phyloP scores from a whole-genome alignment of 2,113 vertebrate species.

The Pungitius pungitius region DNA sequence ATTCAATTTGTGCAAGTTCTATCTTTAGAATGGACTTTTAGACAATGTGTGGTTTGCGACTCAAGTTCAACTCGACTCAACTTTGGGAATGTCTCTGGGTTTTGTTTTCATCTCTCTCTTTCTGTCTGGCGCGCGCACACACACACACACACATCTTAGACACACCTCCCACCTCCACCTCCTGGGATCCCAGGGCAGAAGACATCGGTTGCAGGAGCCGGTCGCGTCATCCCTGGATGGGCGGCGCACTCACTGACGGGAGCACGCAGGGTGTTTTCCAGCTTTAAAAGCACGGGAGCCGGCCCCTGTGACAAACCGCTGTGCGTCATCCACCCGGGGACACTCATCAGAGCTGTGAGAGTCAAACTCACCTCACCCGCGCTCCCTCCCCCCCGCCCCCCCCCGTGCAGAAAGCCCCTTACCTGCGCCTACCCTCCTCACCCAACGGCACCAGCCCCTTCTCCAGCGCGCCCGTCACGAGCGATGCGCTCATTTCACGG shows the following conservation, averaged over 20 bases:
- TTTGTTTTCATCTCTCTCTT: neutral
- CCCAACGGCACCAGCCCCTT: neutral
- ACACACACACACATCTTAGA: neutral
- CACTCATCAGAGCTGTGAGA: conserved; percentile 61
- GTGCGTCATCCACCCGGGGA: conserved; percentile 87
- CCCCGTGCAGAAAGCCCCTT: neutral
- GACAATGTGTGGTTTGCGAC: neutral
- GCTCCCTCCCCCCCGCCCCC: conserved; percentile 7
- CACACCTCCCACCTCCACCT: conserved; percentile 45
- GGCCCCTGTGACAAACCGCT: conserved; percentile 79
- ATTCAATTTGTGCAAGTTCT: neutral
- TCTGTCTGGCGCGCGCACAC: neutral
- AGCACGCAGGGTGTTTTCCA: conserved; percentile 89
- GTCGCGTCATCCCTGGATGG: conserved; percentile 85
- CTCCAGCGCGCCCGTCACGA: conserved; percentile 19
- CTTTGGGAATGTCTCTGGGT: neutral
- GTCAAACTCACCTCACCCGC: conserved; percentile 56
- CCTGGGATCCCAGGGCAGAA: conserved; percentile 71
- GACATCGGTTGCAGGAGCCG: conserved; percentile 71
- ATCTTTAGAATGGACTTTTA: neutral
- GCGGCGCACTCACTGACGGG: conserved; percentile 80
- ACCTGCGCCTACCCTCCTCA: conserved; percentile 15
- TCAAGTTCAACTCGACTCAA: neutral
- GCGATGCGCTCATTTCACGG: conserved; percentile 39
- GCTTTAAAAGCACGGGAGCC: conserved; percentile 91